Evolutionary conservation across 2,888 invertebrate genomes (phyloP).

Genomic region (Apamea epomidion): DNA sequence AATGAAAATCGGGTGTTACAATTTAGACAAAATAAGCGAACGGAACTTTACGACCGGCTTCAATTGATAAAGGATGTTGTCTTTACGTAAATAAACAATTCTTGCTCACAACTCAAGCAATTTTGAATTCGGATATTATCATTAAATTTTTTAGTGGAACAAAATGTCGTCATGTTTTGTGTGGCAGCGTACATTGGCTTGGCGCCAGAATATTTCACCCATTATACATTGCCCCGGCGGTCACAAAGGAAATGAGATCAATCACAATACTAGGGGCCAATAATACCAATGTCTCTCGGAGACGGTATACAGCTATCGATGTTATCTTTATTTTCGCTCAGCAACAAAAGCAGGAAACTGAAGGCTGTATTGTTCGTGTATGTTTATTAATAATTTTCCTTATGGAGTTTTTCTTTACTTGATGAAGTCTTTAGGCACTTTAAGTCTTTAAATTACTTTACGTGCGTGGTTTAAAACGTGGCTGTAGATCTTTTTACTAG

Average conservation of each 20-base stretch:
- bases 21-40: constrained; percentile 9
- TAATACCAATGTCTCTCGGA: constrained; percentile 62
- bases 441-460: not conserved
- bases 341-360: constrained; percentile 44
- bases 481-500: not conserved
- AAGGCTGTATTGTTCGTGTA: constrained; percentile 16
- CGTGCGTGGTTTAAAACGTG: not conserved
- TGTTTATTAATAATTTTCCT: constrained; percentile 42
- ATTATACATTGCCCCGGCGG: constrained; percentile 78
- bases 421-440: constrained; percentile 8
- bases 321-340: constrained; percentile 36
- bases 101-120: constrained; percentile 32
- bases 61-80: constrained; percentile 39
- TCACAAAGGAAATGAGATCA: constrained; percentile 83
- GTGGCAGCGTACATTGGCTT: constrained; percentile 79
- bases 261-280: constrained; percentile 73
- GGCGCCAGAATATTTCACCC: constrained; percentile 83
- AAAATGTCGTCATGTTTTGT: constrained; percentile 77
- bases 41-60: constrained; percentile 8
- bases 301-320: constrained; percentile 43
- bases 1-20: constrained; percentile 5
- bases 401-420: constrained; percentile 11
- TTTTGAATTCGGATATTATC: constrained; percentile 64
- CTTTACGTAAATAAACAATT: constrained; percentile 45
- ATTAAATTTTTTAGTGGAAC: constrained; percentile 72